These are phyloP conservation scores for Steinernema feltiae DNA, from an alignment of 1,140 invertebrate species.

Conservation along the genomic window DNA sequence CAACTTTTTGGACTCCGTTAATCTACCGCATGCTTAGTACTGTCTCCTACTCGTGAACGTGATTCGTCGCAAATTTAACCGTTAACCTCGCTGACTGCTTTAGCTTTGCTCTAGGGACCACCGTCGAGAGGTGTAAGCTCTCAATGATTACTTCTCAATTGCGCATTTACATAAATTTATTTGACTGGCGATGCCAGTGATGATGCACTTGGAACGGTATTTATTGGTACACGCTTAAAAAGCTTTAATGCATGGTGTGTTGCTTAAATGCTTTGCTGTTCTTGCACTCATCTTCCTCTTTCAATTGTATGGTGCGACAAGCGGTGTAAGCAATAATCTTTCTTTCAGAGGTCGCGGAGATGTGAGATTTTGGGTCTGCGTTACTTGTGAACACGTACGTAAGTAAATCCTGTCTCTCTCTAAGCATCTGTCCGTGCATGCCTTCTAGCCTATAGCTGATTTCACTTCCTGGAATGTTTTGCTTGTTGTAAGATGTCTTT, in stretches of 20 bases:
- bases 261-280: constrained; percentile 1
- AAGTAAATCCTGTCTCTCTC: constrained; percentile 8
- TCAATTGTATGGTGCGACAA: not conserved
- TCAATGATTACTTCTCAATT: too few species aligned
- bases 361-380: constrained; percentile 13
- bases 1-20: not conserved
- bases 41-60: too few species aligned
- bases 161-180: too few species aligned
- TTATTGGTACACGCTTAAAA: not conserved
- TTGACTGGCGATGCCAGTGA: too few species aligned
- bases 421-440: not conserved
- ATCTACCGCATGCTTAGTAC: not conserved
- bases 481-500: constrained; percentile 5
- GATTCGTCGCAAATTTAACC: too few species aligned
- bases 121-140: too few species aligned
- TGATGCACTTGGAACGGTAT: too few species aligned
- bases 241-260: constrained; percentile 3
- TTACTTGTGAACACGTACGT: constrained; percentile 13
- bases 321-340: constrained; percentile 14
- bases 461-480: constrained; percentile 5
- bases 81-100: too few species aligned
- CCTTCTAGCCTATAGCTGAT: not conserved
- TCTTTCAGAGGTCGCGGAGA: constrained; percentile 13
- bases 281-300: not conserved
- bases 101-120: not conserved